Base-by-base conservation (phyloP, 2,113 vertebrate species). In the Pterocles orientalis region DNA sequence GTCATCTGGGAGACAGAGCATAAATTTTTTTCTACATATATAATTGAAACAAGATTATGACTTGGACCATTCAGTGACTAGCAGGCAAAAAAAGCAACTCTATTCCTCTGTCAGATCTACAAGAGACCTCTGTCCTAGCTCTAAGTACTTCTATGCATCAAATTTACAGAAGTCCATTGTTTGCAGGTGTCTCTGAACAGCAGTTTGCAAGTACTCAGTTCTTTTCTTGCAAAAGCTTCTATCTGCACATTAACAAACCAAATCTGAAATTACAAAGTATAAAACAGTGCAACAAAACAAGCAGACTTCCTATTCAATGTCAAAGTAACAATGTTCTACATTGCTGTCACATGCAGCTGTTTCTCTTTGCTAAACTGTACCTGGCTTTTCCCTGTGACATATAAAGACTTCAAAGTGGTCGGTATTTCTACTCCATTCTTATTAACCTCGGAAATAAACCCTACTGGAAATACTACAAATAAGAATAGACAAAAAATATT, bases 101-200 rank as follows among this genome's bases (percentile, higher is more conserved):
- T 82, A 57, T 54, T 82, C n/a, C 75, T 75, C 66, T 69, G 26
- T 61, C 45, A 53, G 76, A 85, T 25, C 66, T 58, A 86, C 78
- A 94, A 88, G 79, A 94, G 66, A 82, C 33, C 83, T 77, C 54
- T 93, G 62, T 94, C 70, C 73, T 10, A 50, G 62, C 58, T 85
- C 24, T 57, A 65, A n/a, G 18, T 77, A 51, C 25, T 75, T 14
- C 9, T 18, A 70, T 21, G 47, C 73, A 73, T 53, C 69, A 84
- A 73, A 70, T 11, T 72, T 91, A 93, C 71, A 91, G 45, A 81
- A 64, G 54, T 36, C 89, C 62, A 76, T 14, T 91, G 91, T 95
- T 50, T 57, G 84, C 84, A 90, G 62, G 34, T 92, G 78, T 43
- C 39, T 85, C 60, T 56, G 23, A 79, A 29, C 56, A 84, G 48